Conservation (phyloP, 2,888 invertebrate genomes). For the Orthosia gracilis region DNA sequence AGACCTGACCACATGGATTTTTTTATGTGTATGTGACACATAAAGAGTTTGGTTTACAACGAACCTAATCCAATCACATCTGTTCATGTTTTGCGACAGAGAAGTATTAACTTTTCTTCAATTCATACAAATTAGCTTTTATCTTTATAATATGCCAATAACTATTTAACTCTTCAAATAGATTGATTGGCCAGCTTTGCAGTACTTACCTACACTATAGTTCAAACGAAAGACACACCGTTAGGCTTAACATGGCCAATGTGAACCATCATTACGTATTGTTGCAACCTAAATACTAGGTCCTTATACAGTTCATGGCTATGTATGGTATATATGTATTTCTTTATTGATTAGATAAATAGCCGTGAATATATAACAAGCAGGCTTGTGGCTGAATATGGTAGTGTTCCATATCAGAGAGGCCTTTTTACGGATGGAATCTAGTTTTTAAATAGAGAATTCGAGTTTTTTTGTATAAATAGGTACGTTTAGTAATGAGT, state of each 20-base stretch:
- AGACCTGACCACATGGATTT: too few relatives aligned
- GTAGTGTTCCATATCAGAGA: conserved; percentile 16
- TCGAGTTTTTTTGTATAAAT: conserved; percentile 2
- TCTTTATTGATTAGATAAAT: conserved; percentile 25
- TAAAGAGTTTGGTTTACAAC: too few relatives aligned
- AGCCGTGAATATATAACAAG: conserved; percentile 23
- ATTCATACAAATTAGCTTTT: too few relatives aligned
- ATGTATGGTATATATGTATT: conserved; percentile 20
- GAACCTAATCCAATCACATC: too few relatives aligned
- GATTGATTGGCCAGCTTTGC: background rate
- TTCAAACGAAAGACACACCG: conserved; percentile 10
- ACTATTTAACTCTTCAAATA: background rate
- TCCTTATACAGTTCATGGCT: conserved; percentile 42
- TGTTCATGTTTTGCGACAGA: too few relatives aligned
- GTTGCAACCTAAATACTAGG: conserved; percentile 38
- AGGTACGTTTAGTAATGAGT: background rate
- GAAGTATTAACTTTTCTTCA: too few relatives aligned
- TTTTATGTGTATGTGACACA: too few relatives aligned
- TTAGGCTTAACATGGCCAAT: conserved; percentile 31
- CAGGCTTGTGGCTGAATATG: conserved; percentile 41
- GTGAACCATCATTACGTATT: conserved; percentile 25
- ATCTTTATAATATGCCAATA: too few relatives aligned
- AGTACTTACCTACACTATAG: background rate
- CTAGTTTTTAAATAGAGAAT: background rate
- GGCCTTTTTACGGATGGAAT: conserved; percentile 11